Base-by-base conservation (phyloP, 2,888 invertebrate genomes). In the Allophyes oxyacanthae region DNA sequence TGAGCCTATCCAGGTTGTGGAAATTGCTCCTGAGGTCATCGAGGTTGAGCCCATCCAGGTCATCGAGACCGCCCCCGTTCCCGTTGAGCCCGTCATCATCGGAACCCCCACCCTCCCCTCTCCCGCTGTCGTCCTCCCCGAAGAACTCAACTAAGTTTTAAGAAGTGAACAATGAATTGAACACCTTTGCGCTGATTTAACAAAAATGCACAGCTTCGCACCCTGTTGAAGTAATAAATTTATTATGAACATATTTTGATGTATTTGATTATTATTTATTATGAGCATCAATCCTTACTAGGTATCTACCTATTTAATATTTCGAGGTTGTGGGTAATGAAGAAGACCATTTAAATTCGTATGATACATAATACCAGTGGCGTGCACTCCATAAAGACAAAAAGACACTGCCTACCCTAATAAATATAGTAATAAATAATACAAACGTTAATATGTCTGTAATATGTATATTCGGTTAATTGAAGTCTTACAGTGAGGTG, bases 111-210 rank as follows among this genome's bases (percentile, higher is more conserved):
- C 68, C 55, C 8, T 77, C 44, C 73, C 78, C 37, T 28, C 52
- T 5, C 68, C 79, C 54, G 79, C 64, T 3, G 65, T 79, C 51
- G 40, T 61, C 30, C 78, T 78, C 48, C 79, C 79, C 42, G 79
- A 75, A 7, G 44, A 55, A 5, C 79, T 79, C 26, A 79, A 79
- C 78, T 79, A 75, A 79, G 10, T 11, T 11, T 5, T 20, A 20
- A 20, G 20, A 2, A 20, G 6, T 44, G 14, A 44, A 9, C 13
- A 36, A 14, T 41, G 34, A 44, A 28, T 5, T 20, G 14, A 40
- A 46, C 52, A 44, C 33, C 36, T 40, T 41, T 49, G 36, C 33
- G 36, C 44, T 45, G 32, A 45, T 42, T 14, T 30, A 53, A 53
- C 28, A 11, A 11, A 6, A 20, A 25, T 37, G 15, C 9, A 52